Base-by-base conservation (phyloP, 2,797 vertebrate species). In the Threskiornis aethiopicus region DNA sequence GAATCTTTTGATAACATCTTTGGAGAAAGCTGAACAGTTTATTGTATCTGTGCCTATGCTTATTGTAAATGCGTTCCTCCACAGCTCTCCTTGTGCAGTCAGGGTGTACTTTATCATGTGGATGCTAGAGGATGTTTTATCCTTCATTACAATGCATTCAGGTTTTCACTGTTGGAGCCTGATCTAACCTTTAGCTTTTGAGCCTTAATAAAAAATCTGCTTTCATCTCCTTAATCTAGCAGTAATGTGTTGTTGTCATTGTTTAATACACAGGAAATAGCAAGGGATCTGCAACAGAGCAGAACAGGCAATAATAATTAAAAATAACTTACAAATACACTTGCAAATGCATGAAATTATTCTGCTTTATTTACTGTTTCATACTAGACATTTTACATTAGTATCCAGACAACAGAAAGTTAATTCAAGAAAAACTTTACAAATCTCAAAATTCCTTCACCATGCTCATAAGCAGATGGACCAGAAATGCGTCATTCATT, bases 371-470 rank as follows among this genome's bases (percentile, higher is more conserved):
- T 79, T 90, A 55, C 39, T 80, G 49, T 87, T 95, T 79, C 35
- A 35, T 65, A 62, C 25, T 84, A 93, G 57, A 47, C 8, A 81
- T 91, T 93, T 91, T 47, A 84, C 39, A 78, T 92, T 91, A 72
- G 73, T 86, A 94, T 93, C 85, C 73, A 92, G 61, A 89, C 91
- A 96, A 94, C 92, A 91, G 84, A 75, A 94, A 95, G 64, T 95
- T 88, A 89, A 91, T 84, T 92, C 69, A 79, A 84, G 77, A 77
- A 76, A 94, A 87, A 73, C 42, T 87, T 96, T 35, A 55, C 31
- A 39, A 57, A 86, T 87, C 62, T 90, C 31, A 84, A 59, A 44
- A 86, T 69, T 90, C 26, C 5, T 62, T 20, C 51, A 81, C 28
- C 35, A 11, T 5, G 9, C 28, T 75, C 31, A 16, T 37, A 86